Evolutionary conservation across 1,140 invertebrate genomes (phyloP).

Genomic region (Adelges cooleyi): DNA sequence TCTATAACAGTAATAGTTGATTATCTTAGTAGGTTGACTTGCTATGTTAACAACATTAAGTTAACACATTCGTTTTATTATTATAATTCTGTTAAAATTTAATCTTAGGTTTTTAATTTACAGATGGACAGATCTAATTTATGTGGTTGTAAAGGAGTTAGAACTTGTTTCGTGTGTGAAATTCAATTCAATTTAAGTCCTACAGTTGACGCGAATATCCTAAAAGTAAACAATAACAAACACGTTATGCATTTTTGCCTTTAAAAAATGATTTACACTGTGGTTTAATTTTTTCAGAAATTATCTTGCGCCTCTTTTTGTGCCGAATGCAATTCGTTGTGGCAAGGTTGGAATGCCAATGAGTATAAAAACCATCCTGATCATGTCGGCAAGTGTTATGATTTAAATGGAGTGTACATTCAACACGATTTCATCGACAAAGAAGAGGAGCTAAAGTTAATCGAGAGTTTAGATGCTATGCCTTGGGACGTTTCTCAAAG

Average conservation of each 20-base stretch:
- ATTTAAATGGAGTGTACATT: slow-evolving; percentile 52
- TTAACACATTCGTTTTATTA: no score
- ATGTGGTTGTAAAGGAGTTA: slow-evolving; percentile 85
- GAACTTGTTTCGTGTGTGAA: slow-evolving; percentile 79
- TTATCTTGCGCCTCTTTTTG: slow-evolving; percentile 48
- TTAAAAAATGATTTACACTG: no score
- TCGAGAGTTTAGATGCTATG: slow-evolving; percentile 60
- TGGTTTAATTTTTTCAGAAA: neutral
- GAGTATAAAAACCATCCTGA: slow-evolving; percentile 51
- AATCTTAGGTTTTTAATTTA: neutral
- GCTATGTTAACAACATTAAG: no score
- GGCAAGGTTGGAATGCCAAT: slow-evolving; percentile 54
- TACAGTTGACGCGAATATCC: slow-evolving; percentile 37
- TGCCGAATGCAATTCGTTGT: slow-evolving; percentile 57
- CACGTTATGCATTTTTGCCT: neutral
- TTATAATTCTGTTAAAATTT: no score
- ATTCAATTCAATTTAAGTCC: slow-evolving; percentile 45
- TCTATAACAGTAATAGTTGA: no score
- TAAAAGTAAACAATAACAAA: slow-evolving; percentile 35
- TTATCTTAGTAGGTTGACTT: no score
- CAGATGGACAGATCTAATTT: slow-evolving; percentile 56
- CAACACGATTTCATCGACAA: slow-evolving; percentile 59
- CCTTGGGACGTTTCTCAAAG: slow-evolving; percentile 90
- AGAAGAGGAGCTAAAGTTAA: slow-evolving; percentile 56
- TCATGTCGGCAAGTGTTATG: slow-evolving; percentile 42